These are phyloP conservation scores for Cryptoprocta ferox DNA, from an alignment of 2,797 vertebrate genomes.

Conservation along the genomic window DNA sequence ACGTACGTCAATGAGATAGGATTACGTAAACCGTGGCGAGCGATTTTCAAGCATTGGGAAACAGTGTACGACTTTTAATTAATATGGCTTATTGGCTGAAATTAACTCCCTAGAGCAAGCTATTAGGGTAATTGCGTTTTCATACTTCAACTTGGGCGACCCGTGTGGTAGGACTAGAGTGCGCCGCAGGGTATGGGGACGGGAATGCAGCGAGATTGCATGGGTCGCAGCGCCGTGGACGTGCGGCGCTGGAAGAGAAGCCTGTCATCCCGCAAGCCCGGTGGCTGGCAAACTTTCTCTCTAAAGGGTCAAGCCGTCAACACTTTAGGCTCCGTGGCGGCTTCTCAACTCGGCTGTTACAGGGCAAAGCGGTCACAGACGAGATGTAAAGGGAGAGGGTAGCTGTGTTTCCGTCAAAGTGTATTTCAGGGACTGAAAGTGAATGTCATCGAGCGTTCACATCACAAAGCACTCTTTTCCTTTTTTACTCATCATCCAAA, in stretches of 20 bases:
- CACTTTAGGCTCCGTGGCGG: not conserved
- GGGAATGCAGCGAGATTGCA: not conserved
- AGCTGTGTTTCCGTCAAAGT: not conserved
- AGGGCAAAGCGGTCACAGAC: not conserved
- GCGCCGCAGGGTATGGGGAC: not conserved
- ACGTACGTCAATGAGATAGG: not conserved
- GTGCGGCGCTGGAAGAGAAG: not conserved
- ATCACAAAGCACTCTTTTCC: not conserved
- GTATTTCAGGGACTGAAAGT: not conserved
- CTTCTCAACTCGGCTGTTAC: not conserved
- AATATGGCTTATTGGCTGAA: not conserved
- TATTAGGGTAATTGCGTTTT: not conserved
- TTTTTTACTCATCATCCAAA: not conserved
- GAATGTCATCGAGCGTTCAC: not conserved
- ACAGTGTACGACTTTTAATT: constrained; percentile 27
- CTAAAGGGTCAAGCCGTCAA: not conserved
- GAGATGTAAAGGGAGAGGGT: accelerated
- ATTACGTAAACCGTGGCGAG: not conserved
- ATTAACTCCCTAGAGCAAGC: not conserved
- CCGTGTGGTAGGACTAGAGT: not conserved
- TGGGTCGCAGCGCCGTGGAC: not conserved
- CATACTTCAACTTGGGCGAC: not conserved
- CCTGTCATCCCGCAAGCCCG: not conserved
- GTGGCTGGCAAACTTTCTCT: not conserved
- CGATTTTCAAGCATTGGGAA: not conserved